Base-by-base conservation (phyloP, 2,797 vertebrate genomes). In the Acomys russatus region DNA sequence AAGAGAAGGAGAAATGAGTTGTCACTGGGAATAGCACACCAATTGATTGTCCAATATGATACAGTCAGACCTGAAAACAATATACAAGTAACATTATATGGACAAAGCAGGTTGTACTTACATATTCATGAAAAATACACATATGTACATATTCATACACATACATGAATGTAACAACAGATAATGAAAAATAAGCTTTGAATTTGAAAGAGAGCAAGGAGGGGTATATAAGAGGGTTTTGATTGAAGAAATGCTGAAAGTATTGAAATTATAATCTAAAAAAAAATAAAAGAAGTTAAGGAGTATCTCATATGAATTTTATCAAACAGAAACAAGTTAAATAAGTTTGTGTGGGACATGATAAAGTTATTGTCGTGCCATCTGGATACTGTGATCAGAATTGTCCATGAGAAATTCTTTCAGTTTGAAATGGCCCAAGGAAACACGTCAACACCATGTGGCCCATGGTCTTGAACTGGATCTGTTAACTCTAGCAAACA, bases 331-430 rank as follows among this genome's bases (percentile, higher is more conserved):
- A 87, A 86, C 9, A 92, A 74, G 59, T 5, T 9, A 92, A 83
- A 78, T 8, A 15, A 93, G 25, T 12, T 38, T 92, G 51, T 44
- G 44, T 44, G 44, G 33, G 6, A 92, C 2, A 68, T 84, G 92
- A 38, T 25, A 92, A 84, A 96, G 70, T 64, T 64, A 80, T 33
- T 90, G 14, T 38, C 15, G 14, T 87, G 12, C 80, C n/a, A 90
- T 88, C 64, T 68, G 70, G 68, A 92, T 25, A 5, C 38, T 82
- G 68, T 4, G 11, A 44, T 80, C 22, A 44, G 56, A 63, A 54
- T 14, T 68, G 17, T 14, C 44, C 68, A 0, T 80, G 44, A 71
- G 11, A 73, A 63, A 77, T 54, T 33, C 64, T 76, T 95, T 74
- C 56, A 73, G 11, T 82, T 1, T 59, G 11, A 84, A 85, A 49